A percentile compares a stretch with the other conserved stretches of the same genome.
Evolutionary conservation across 2,113 vertebrate genomes (phyloP).

Genomic region (Crotalus horridus): DNA sequence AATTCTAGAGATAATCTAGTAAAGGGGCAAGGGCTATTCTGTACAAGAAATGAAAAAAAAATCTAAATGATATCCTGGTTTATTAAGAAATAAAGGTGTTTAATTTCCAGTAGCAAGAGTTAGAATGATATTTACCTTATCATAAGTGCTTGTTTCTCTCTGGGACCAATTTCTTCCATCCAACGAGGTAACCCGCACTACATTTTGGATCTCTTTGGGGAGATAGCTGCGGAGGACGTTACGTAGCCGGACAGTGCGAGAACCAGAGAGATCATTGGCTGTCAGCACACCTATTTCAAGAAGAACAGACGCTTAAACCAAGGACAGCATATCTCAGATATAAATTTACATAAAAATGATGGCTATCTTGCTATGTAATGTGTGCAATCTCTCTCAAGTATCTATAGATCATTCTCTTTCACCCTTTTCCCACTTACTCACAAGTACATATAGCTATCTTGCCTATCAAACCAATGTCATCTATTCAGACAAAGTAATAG

Average conservation of each 20-base stretch:
- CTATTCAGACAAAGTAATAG: neutral
- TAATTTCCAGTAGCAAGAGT: neutral
- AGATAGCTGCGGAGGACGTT: constrained; percentile 79
- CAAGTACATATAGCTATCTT: neutral
- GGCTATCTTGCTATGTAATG: neutral
- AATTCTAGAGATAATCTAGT: neutral
- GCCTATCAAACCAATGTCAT: neutral
- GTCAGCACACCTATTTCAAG: constrained; percentile 75
- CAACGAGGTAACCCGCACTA: constrained; percentile 74
- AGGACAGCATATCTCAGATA: neutral
- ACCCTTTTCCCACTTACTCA: neutral
- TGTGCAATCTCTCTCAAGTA: neutral
- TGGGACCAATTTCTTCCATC: constrained; percentile 85
- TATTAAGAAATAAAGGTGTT: neutral
- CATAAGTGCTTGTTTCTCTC: constrained; percentile 75
- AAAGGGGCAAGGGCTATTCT: neutral
- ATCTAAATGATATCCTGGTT: neutral
- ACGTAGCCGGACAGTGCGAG: constrained; percentile 77
- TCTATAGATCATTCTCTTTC: neutral
- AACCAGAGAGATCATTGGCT: constrained; percentile 80
- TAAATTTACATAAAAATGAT: neutral
- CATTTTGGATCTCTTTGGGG: constrained; percentile 69
- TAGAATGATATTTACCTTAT: constrained; percentile 74
- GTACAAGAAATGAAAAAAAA: neutral
- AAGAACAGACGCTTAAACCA: neutral